Evolutionary conservation across 2,113 vertebrate genomes (phyloP), one percentile per base, ranked within the genome.

Genomic region (Salvelinus sp.): DNA sequence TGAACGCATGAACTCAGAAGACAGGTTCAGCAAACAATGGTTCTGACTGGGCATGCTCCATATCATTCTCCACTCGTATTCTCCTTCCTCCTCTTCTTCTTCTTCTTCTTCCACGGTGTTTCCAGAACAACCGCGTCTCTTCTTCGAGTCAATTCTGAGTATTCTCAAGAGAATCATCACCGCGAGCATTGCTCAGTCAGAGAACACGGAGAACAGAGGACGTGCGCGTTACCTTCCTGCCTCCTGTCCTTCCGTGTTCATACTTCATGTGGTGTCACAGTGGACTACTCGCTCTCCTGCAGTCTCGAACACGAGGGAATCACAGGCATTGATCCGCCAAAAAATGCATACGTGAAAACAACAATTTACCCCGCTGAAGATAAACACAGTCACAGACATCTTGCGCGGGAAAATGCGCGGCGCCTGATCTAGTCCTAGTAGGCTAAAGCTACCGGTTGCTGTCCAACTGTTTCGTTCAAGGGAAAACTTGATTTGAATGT

Each of bases 21-120:
- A 65, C 65, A 22, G 62, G 72, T 83, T 76, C 5, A 72, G 78
- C 68, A 77, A 83, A 3, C 74, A 28, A 60, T 16, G 22, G 69
- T 77, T n/a, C 79, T 75, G 78, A 85, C 76, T 89, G 88, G 79
- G 80, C 88, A 86, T 86, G 86, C 85, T 90, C 83, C 72, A 73
- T 84, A 4, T 88, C 79, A 47, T 54, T 9, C 27, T 65, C 10
- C 10, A 23, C 3, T 82, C 79, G 44, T 50, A 12, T 25, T n/a
- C 23, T 70, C 22, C 12, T 50, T 70, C 20, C 9, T 69, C 47
- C 62, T 63, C 68, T 4, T 30, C 28, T 69, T 76, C 28, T 73
- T 68, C 63, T 75, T 75, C 77, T 14, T 65, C 25, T 7, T 38
- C 38, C 38, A 38, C 7, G 7, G 7, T 66, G 60, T 22, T n/a